Evolutionary conservation across 2,797 vertebrate genomes (phyloP).

Genomic region (Moxostoma hubbsi): DNA sequence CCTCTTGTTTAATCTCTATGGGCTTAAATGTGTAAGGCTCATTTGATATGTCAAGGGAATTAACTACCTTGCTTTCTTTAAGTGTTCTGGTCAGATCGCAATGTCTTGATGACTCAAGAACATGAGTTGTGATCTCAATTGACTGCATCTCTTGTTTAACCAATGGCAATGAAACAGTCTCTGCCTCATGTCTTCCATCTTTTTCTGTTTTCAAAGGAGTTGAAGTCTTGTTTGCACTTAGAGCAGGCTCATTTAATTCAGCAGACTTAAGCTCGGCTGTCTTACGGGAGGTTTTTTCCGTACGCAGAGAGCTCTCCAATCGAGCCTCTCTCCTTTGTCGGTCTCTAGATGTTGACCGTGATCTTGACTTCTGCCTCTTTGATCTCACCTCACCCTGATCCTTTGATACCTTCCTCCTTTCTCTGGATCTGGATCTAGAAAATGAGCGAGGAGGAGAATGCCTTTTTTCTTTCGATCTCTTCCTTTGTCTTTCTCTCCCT

Average conservation of each 20-base stretch:
- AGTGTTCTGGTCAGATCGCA: neutral
- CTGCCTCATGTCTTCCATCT: neutral
- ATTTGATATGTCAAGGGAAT: neutral
- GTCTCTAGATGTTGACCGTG: conserved; percentile 76
- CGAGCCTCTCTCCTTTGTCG: conserved; percentile 57
- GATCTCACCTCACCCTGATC: conserved; percentile 58
- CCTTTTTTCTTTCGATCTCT: conserved; percentile 73
- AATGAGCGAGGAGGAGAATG: conserved; percentile 64
- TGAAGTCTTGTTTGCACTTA: conserved; percentile 17
- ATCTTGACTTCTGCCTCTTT: conserved; percentile 70
- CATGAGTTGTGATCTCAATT: neutral
- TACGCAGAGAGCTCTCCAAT: conserved; percentile 47
- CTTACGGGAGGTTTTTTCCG: conserved; percentile 32
- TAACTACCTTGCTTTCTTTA: conserved; percentile 33
- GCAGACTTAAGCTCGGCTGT: neutral
- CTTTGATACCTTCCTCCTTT: conserved; percentile 74
- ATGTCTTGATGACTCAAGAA: conserved; percentile 23
- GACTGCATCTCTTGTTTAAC: conserved; percentile 33
- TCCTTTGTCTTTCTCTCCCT: conserved; percentile 60
- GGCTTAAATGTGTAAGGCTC: conserved; percentile 2
- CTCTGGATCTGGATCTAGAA: conserved; percentile 80
- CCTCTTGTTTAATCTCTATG: conserved; percentile 56
- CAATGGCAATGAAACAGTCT: neutral
- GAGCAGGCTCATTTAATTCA: conserved; percentile 2
- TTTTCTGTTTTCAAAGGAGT: neutral